Evolutionary conservation across 2,113 vertebrate genomes (phyloP).

Genomic region (Anoura caudifer): DNA sequence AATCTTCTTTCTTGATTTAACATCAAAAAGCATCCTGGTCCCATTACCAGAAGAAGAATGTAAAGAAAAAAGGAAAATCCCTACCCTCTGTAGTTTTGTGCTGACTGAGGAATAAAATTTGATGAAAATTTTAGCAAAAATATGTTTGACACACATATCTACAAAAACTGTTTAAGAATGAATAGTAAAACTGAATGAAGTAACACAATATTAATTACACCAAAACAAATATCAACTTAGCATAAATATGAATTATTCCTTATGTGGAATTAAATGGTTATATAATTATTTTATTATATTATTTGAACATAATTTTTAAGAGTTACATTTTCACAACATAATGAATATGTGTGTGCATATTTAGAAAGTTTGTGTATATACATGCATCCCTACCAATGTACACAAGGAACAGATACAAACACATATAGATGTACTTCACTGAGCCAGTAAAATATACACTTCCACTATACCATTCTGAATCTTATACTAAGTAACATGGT

Average conservation of each 20-base stretch:
- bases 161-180: slow-evolving; percentile 24
- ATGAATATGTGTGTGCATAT: neutral
- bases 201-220: slow-evolving; percentile 33
- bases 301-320: slow-evolving; percentile 12
- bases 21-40: neutral
- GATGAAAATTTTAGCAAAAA: neutral
- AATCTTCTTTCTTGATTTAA: neutral
- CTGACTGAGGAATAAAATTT: neutral
- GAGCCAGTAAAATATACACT: neutral
- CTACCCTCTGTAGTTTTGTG: neutral
- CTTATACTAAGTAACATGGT: neutral
- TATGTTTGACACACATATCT: neutral
- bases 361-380: neutral
- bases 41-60: neutral
- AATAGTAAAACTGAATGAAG: slow-evolving; percentile 9
- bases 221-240: neutral
- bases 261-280: neutral
- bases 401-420: neutral
- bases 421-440: neutral
- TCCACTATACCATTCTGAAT: neutral
- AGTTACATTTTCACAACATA: slow-evolving; percentile 17
- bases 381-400: neutral
- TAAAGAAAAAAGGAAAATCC: neutral
- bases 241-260: slow-evolving; percentile 14
- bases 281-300: too few species aligned